A percentile compares a stretch with the other conserved stretches of the same genome.
Conservation (phyloP, 2,797 vertebrate genomes). For the Hoplostethus mediterraneus region DNA sequence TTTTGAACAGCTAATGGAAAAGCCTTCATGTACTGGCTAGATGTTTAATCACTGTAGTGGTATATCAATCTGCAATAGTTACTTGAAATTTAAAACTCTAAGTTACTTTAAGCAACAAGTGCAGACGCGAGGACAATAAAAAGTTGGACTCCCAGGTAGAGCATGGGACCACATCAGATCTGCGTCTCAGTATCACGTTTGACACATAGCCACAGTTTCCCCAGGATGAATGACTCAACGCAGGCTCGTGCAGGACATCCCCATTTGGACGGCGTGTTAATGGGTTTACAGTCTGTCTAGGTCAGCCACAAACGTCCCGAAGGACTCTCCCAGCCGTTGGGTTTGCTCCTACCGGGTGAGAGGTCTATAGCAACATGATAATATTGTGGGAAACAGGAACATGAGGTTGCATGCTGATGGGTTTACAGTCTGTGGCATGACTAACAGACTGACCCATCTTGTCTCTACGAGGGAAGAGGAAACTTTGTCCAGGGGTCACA, state of each 20-base stretch:
- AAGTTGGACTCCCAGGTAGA: too few species aligned
- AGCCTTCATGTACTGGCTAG: too few species aligned
- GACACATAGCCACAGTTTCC: conserved; percentile 52
- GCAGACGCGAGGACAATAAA: too few species aligned
- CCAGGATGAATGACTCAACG: conserved; percentile 50
- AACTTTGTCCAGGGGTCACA: conserved; percentile 20
- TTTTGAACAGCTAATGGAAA: too few species aligned
- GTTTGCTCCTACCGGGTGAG: conserved; percentile 26
- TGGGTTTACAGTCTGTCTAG: conserved; percentile 42
- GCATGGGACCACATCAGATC: too few species aligned
- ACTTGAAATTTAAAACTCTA: too few species aligned
- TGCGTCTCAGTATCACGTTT: conserved; percentile 14
- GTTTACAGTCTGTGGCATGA: conserved; percentile 10
- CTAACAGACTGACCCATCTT: conserved; percentile 56
- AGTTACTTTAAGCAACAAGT: too few species aligned
- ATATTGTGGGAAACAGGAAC: conserved; percentile 64
- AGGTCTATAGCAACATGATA: conserved; percentile 29
- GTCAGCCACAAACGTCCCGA: conserved; percentile 40
- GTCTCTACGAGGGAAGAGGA: conserved; percentile 58
- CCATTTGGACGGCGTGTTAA: conserved; percentile 13
- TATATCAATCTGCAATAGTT: too few species aligned
- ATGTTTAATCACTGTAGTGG: too few species aligned
- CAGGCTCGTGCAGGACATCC: conserved; percentile 51
- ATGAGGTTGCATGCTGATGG: conserved; percentile 39
- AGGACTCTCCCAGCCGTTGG: conserved; percentile 28